Conservation (phyloP, 2,797 vertebrate species). For the Gephyroberyx darwinii region DNA sequence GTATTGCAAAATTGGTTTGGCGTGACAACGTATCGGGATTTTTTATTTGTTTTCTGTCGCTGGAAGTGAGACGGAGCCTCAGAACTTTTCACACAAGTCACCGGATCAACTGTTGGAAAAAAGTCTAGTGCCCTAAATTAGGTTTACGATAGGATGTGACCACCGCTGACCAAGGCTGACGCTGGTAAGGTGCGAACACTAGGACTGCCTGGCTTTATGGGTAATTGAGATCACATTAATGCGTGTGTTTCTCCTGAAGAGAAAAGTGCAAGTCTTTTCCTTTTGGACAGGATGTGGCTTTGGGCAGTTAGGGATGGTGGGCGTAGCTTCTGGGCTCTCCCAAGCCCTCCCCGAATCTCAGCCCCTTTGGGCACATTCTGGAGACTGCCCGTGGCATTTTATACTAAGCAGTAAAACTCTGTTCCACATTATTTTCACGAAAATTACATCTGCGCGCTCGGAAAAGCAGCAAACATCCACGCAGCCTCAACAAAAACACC, state of each 20-base stretch:
- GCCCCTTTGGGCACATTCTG: constrained; percentile 70
- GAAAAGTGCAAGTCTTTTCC: constrained; percentile 81
- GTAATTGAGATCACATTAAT: constrained; percentile 73
- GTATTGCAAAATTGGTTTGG: constrained; percentile 43
- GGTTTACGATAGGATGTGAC: constrained; percentile 38
- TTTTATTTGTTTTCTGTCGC: constrained; percentile 48
- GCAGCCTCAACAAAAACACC: constrained; percentile 73
- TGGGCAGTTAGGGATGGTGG: constrained; percentile 71
- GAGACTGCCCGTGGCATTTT: constrained; percentile 69
- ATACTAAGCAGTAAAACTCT: constrained; percentile 68
- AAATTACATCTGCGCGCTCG: constrained; percentile 43
- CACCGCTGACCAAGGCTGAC: constrained; percentile 8
- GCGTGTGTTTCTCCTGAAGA: constrained; percentile 72
- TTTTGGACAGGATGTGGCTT: constrained; percentile 85
- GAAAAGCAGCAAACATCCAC: constrained; percentile 41
- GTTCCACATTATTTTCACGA: neutral
- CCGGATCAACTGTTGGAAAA: neutral
- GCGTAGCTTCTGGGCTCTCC: constrained; percentile 74
- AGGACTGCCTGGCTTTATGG: constrained; percentile 52
- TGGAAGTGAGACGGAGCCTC: neutral
- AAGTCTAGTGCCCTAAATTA: neutral
- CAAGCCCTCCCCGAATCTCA: constrained; percentile 67
- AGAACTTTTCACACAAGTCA: constrained; percentile 30
- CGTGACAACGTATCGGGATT: constrained; percentile 20
- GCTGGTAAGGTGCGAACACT: constrained; percentile 45